These are phyloP conservation scores for Dione juno DNA, from an alignment of 2,888 invertebrate species.

Conservation along the genomic window DNA sequence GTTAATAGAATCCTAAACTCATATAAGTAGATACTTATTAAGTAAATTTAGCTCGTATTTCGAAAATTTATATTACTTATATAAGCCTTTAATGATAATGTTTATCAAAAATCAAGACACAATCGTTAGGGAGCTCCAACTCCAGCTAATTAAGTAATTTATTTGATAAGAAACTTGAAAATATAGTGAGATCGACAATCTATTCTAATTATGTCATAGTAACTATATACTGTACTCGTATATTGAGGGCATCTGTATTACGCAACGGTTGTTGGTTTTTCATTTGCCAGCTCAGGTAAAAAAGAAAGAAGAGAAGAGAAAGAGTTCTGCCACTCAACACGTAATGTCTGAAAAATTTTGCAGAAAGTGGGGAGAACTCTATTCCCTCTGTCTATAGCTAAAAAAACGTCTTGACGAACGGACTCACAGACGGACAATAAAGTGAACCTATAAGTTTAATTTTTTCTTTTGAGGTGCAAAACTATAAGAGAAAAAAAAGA, in stretches of 20 bases:
- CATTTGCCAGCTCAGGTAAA: too few species aligned
- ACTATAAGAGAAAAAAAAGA: too few species aligned
- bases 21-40: too few species aligned
- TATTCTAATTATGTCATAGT: not conserved
- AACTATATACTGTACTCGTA: too few species aligned
- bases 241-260: too few species aligned
- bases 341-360: not conserved
- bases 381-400: not conserved
- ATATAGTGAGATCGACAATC: not conserved
- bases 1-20: too few species aligned
- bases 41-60: too few species aligned
- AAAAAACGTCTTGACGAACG: too few species aligned
- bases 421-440: too few species aligned
- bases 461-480: not conserved
- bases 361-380: not conserved
- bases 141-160: conserved; percentile 11
- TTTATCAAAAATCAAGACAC: not conserved
- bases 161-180: conserved; percentile 4
- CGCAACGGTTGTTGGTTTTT: too few species aligned
- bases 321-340: not conserved
- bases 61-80: too few species aligned
- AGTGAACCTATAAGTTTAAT: not conserved
- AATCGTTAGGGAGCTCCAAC: conserved; percentile 11
- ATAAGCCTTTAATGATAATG: not conserved
- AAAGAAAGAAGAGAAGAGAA: too few species aligned